Base-by-base conservation (phyloP, 1,140 invertebrate species). In the Drosophila pandora region DNA sequence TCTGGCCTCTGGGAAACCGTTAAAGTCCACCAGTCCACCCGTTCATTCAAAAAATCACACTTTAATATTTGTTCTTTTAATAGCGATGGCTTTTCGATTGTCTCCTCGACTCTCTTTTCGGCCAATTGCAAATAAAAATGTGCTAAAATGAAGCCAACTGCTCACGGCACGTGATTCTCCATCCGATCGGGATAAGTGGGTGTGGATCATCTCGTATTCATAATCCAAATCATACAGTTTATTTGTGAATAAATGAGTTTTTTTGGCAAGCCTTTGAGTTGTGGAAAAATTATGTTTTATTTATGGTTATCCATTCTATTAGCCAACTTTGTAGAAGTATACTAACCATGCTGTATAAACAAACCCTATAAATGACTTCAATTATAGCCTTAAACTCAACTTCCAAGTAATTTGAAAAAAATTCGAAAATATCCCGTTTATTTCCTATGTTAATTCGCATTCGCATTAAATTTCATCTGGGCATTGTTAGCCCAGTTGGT, bases 141-240 rank as follows among this genome's bases (percentile, higher is more conserved):
- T 85, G 81, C 82, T 85, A 85, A 85, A 85, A 87, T 75, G 49
- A 10, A 45, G 28, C 57, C 13, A 52, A 47, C 30, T n/a, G 12
- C 17, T 17, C 21, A 30, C 9, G 12, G 30, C 47, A 59, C 53
- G 68, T 71, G 65, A 55, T 54, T 37, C 62, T 37, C 21, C 4
- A 34, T n/a, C 6, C 17, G 45, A 21, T 30, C 28, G 4, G 13
- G 23, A 10, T 9, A 39, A 52, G 47, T 52, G 47, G 23, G 63
- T 53, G 48, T 70, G 39, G 48, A 37, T 8, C 9, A 13, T 0
- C 23, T 43, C 1, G 41, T 43, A 43, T 43, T 21, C 8, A 8
- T 2, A 47, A 23, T 9, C 21, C 21, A 47, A 9, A 47, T 47
- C 43, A 47, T 47, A 23, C 9, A 47, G 21, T 10, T 47, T 22